These are phyloP conservation scores for Furcifer pardalis DNA, from an alignment of 2,797 vertebrate species.

Conservation along the genomic window DNA sequence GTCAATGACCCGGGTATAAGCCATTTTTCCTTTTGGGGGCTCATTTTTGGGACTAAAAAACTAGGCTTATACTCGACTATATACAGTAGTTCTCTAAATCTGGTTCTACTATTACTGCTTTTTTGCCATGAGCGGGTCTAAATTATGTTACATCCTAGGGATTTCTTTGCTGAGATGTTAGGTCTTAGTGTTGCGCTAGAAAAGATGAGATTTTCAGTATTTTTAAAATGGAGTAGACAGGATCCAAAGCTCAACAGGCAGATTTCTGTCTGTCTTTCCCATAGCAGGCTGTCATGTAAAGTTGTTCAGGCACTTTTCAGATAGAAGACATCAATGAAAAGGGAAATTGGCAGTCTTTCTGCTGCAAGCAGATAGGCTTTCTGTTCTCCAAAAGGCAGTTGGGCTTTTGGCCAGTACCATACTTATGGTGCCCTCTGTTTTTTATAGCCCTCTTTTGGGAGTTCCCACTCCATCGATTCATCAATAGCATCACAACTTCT, in stretches of 20 bases:
- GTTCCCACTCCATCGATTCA: not conserved
- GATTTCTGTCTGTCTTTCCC: not conserved
- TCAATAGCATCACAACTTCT: not conserved
- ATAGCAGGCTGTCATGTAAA: not conserved
- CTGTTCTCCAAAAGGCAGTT: not conserved
- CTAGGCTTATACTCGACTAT: too few relatives aligned
- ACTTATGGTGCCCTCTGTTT: not conserved
- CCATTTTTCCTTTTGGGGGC: too few relatives aligned
- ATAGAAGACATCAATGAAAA: not conserved
- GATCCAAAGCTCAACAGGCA: not conserved
- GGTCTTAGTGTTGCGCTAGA: not conserved
- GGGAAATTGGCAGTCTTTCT: not conserved
- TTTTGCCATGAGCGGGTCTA: too few relatives aligned
- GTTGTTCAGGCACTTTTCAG: not conserved
- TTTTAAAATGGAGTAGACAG: not conserved
- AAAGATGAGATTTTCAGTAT: not conserved
- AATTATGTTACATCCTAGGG: too few relatives aligned
- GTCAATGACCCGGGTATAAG: too few relatives aligned
- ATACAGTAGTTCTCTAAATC: too few relatives aligned
- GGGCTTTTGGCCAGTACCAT: not conserved
- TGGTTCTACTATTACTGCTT: too few relatives aligned
- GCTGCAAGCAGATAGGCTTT: not conserved
- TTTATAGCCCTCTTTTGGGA: not conserved
- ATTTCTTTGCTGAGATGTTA: not conserved
- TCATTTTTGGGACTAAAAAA: too few relatives aligned